Conservation (phyloP, 2,797 vertebrate genomes). For the Meda fulgida region DNA sequence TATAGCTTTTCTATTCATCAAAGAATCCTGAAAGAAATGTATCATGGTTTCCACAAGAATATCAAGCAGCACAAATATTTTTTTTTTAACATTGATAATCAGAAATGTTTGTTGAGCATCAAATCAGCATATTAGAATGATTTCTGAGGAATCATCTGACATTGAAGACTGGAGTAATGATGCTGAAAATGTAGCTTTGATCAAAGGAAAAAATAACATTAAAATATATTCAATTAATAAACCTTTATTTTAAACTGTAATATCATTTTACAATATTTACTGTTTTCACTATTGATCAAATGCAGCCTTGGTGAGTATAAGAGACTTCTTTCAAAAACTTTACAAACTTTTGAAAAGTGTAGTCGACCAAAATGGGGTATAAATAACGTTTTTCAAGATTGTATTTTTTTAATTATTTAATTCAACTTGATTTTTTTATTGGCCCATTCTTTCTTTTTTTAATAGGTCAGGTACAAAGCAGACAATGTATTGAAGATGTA, state of each 20-base stretch:
- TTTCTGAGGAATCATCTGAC: background rate
- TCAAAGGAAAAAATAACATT: too few species aligned
- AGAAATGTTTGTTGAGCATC: background rate
- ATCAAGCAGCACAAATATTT: background rate
- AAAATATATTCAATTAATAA: background rate
- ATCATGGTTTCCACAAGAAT: background rate
- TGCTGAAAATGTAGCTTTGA: background rate
- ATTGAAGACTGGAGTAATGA: background rate
- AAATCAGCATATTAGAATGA: too few species aligned
- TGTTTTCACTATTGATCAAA: background rate
- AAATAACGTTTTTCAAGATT: background rate
- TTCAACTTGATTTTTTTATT: background rate
- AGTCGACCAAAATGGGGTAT: background rate
- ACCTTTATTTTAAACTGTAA: background rate
- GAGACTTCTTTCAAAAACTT: background rate
- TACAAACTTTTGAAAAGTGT: background rate
- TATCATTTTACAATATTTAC: too few species aligned
- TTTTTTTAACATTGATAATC: background rate
- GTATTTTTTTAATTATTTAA: background rate
- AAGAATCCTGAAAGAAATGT: background rate
- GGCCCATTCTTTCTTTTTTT: background rate
- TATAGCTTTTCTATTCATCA: background rate
- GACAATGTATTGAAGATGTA: conserved; percentile 88
- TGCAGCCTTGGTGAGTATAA: background rate
- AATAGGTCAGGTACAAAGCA: conserved; percentile 91